Percentiles rank a stretch among this genome's conserved stretches.
Evolutionary conservation across 2,113 vertebrate species (phyloP).

Genomic region (Perccottus glenii): DNA sequence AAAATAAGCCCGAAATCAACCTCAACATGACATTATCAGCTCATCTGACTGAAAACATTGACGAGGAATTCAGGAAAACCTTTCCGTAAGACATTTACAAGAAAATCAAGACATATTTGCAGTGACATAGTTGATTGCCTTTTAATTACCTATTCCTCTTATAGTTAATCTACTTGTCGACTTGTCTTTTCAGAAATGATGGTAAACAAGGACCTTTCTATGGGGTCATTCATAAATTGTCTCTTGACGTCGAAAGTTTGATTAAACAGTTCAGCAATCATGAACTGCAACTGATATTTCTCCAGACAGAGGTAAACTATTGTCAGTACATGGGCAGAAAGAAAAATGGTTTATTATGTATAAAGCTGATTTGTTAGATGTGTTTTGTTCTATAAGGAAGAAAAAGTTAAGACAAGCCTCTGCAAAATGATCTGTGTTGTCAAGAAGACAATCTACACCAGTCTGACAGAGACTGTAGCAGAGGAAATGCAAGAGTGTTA

Average conservation of each 20-base stretch:
- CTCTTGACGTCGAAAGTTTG: slow-evolving; percentile 27
- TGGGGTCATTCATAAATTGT: slow-evolving; percentile 18
- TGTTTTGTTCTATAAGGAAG: slow-evolving; percentile 4
- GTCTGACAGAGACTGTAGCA: slow-evolving; percentile 10
- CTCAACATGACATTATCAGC: background rate
- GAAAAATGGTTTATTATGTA: background rate
- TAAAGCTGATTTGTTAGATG: background rate
- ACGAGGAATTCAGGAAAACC: slow-evolving; percentile 11
- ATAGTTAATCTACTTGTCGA: too few species aligned
- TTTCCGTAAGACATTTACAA: slow-evolving; percentile 4
- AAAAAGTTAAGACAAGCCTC: slow-evolving; percentile 12
- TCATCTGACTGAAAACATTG: background rate
- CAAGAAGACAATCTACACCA: slow-evolving; percentile 23
- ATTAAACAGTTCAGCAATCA: slow-evolving; percentile 12
- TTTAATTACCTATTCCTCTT: background rate
- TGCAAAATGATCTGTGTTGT: background rate
- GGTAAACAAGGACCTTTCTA: slow-evolving; percentile 12
- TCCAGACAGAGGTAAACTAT: slow-evolving; percentile 33
- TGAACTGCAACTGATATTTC: slow-evolving; percentile 23
- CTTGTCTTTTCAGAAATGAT: slow-evolving; percentile 47
- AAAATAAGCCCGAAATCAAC: background rate
- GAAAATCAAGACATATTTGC: background rate
- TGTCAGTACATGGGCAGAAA: background rate
- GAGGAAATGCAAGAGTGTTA: slow-evolving; percentile 19
- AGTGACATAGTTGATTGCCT: too few species aligned